Evolutionary conservation across 2,113 vertebrate species (phyloP).

Genomic region (Synodontis membranacea): DNA sequence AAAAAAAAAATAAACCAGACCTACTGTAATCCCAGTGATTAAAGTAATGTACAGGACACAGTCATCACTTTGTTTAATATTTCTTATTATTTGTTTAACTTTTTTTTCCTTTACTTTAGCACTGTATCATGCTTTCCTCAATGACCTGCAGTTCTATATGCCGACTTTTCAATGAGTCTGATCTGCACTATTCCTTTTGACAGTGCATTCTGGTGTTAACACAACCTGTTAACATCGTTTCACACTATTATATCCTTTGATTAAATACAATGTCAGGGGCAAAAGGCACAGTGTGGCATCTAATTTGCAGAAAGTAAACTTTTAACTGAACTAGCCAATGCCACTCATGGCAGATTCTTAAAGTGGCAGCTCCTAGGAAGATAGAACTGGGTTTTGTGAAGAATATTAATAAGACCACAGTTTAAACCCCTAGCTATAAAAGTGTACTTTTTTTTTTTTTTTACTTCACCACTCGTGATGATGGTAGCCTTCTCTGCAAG

Average conservation of each 20-base stretch:
- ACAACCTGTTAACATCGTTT: constrained; percentile 1
- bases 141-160: not conserved
- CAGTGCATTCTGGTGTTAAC: not conserved
- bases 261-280: not conserved
- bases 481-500: not conserved
- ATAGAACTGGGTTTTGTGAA: not conserved
- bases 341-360: not conserved
- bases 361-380: not conserved
- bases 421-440: not conserved
- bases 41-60: not conserved
- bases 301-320: not conserved
- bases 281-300: not conserved
- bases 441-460: not conserved
- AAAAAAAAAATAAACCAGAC: not conserved
- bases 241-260: not conserved
- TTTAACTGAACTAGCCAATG: not conserved
- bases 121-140: not conserved
- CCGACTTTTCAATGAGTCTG: not conserved
- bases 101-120: not conserved
- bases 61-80: not conserved
- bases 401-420: not conserved
- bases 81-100: not conserved
- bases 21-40: not conserved
- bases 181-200: not conserved
- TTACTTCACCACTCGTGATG: not conserved